Evolutionary conservation across 2,113 vertebrate species (phyloP).

Genomic region (Carettochelys insculpta): DNA sequence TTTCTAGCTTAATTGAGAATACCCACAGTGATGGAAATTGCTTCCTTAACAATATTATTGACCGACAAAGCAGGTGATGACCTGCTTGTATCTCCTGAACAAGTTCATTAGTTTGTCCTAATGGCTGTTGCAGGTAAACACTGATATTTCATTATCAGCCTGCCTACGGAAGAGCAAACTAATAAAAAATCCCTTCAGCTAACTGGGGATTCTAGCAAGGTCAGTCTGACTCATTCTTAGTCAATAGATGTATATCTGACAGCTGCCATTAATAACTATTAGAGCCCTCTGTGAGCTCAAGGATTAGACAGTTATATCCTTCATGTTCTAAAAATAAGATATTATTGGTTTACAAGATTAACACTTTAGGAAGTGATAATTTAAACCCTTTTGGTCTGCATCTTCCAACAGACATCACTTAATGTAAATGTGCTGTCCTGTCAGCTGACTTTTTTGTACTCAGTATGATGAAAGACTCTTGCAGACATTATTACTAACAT

Average conservation of each 20-base stretch:
- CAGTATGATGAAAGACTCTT: constrained; percentile 43
- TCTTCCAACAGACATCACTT: constrained; percentile 59
- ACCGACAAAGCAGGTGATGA: constrained; percentile 70
- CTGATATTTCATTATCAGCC: constrained; percentile 64
- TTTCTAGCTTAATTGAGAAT: constrained; percentile 70
- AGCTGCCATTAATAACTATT: constrained; percentile 78
- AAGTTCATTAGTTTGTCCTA: constrained; percentile 73
- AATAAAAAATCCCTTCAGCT: constrained; percentile 7
- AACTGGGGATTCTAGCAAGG: constrained; percentile 7
- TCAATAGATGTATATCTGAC: constrained; percentile 62
- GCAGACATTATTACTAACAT: constrained; percentile 29
- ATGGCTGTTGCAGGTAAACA: constrained; percentile 66
- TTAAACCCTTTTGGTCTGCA: constrained; percentile 53
- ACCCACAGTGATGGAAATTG: constrained; percentile 78
- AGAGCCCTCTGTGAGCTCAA: constrained; percentile 48
- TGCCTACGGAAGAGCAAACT: constrained; percentile 38
- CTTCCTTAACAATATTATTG: constrained; percentile 73
- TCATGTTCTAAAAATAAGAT: constrained; percentile 74
- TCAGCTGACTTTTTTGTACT: background rate
- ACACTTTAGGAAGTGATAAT: constrained; percentile 52
- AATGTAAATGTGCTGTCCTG: constrained; percentile 54
- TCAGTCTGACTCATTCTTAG: constrained; percentile 67
- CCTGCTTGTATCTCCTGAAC: constrained; percentile 63
- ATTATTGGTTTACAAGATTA: constrained; percentile 62
- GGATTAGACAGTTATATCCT: constrained; percentile 56